Percentiles rank a stretch among this genome's conserved stretches.
Evolutionary conservation across 2,797 vertebrate genomes (phyloP).

Genomic region (Heliangelus exortis): DNA sequence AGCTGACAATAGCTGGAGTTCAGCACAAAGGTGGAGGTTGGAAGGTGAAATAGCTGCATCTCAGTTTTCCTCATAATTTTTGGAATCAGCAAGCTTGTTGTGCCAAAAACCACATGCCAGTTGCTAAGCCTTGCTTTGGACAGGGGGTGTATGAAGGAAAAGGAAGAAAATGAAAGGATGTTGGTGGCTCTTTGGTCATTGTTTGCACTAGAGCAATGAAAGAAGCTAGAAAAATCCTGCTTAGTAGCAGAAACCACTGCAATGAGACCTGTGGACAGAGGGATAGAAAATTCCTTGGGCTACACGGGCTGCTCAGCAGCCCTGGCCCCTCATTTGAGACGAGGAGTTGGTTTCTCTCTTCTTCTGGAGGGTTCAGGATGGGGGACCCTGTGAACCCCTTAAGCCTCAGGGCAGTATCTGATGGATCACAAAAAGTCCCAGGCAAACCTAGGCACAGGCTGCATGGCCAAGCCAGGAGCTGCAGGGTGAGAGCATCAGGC

Average conservation of each 20-base stretch:
- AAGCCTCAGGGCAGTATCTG: background rate
- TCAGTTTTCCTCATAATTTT: background rate
- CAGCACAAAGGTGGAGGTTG: background rate
- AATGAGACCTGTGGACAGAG: background rate
- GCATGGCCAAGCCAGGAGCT: rapidly evolving
- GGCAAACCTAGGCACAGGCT: rapidly evolving
- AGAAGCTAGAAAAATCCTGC: background rate
- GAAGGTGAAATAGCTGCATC: background rate
- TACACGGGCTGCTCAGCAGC: background rate
- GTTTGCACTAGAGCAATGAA: background rate
- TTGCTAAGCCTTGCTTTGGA: background rate
- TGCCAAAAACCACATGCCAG: background rate
- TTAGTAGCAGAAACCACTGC: background rate
- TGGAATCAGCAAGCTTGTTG: background rate
- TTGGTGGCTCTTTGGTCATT: background rate
- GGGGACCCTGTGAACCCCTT: background rate
- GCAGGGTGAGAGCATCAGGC: background rate
- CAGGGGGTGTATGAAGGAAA: background rate
- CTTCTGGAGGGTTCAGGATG: background rate
- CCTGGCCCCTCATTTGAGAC: background rate
- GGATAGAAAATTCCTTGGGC: background rate
- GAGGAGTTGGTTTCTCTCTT: background rate
- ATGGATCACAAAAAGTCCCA: background rate
- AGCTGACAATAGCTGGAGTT: conserved; percentile 22
- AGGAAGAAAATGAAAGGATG: background rate